Percentiles rank a stretch among this genome's conserved stretches.
Evolutionary conservation across 2,797 vertebrate genomes (phyloP).

Genomic region (Benthosema pterotum): DNA sequence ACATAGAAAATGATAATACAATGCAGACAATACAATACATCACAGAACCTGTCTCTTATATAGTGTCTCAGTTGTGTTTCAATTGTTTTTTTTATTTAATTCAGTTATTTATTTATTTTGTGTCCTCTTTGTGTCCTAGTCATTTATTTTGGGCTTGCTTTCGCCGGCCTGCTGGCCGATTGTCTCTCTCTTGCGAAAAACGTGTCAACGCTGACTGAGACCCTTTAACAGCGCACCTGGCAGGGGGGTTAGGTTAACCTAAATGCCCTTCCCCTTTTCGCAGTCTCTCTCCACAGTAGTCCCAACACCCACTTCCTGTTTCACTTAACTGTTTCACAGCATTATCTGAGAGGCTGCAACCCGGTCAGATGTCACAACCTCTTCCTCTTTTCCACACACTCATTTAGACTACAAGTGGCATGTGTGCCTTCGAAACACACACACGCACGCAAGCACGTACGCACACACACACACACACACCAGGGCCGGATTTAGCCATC

Average conservation of each 20-base stretch:
- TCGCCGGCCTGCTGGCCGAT: too few species aligned
- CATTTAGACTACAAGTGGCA: slow-evolving; percentile 8
- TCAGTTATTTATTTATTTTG: too few species aligned
- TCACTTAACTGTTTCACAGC: slow-evolving; percentile 45
- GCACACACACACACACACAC: slow-evolving; percentile 6
- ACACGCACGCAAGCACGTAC: not conserved
- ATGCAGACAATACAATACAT: too few species aligned
- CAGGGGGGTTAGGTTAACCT: slow-evolving; percentile 34
- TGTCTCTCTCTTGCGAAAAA: too few species aligned
- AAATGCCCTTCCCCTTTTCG: slow-evolving; percentile 27
- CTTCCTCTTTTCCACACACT: slow-evolving; percentile 69
- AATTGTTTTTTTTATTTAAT: too few species aligned
- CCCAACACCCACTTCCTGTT: slow-evolving; percentile 67
- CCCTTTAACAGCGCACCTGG: slow-evolving; percentile 28
- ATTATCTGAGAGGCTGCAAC: slow-evolving; percentile 61
- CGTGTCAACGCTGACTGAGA: slow-evolving; percentile 36
- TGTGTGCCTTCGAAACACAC: not conserved
- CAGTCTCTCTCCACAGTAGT: slow-evolving; percentile 31
- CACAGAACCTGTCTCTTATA: too few species aligned
- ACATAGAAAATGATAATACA: too few species aligned
- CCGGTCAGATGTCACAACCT: slow-evolving; percentile 49
- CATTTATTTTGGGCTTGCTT: too few species aligned
- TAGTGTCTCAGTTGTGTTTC: too few species aligned
- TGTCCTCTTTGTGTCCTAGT: too few species aligned
- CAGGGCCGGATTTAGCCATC: too few species aligned